Percentiles rank a stretch among this genome's conserved stretches.
Conservation (phyloP, 2,797 vertebrate species). For the Melanotaenia parkinsoni region DNA sequence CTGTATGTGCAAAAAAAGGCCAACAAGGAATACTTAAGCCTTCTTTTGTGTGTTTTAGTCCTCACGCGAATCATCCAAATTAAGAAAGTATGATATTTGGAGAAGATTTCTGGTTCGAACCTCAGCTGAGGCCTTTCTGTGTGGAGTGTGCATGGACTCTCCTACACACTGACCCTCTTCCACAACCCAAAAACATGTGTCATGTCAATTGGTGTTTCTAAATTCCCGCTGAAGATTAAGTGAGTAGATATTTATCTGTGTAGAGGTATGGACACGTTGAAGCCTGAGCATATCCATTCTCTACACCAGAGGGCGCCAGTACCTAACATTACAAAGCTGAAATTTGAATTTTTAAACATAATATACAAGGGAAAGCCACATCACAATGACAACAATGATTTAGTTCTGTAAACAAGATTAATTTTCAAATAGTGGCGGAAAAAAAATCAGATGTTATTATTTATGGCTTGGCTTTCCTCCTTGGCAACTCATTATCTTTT, state of each 20-base stretch:
- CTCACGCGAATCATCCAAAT: neutral
- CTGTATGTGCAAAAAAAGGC: neutral
- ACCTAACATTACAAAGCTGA: neutral
- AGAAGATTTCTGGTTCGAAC: neutral
- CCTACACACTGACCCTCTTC: too few relatives aligned
- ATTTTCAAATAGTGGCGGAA: neutral
- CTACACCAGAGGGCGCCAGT: constrained; percentile 62
- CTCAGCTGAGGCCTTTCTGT: too few relatives aligned
- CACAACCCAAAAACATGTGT: too few relatives aligned
- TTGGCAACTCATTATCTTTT: neutral
- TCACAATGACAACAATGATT: neutral
- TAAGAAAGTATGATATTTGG: neutral
- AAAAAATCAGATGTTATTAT: neutral
- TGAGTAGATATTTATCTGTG: too few relatives aligned
- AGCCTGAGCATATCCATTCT: neutral
- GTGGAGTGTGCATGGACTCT: too few relatives aligned
- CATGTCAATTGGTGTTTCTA: too few relatives aligned
- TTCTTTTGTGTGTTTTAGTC: neutral
- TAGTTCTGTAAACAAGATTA: neutral
- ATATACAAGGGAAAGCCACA: neutral
- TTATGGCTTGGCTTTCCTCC: neutral
- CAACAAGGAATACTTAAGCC: neutral
- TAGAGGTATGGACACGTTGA: neutral
- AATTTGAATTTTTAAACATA: neutral
- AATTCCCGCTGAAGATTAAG: too few relatives aligned